These are phyloP conservation scores for Bergia puertoricense DNA, from an alignment of 92 coral and sea anemone genomes.

Conservation along the genomic window DNA sequence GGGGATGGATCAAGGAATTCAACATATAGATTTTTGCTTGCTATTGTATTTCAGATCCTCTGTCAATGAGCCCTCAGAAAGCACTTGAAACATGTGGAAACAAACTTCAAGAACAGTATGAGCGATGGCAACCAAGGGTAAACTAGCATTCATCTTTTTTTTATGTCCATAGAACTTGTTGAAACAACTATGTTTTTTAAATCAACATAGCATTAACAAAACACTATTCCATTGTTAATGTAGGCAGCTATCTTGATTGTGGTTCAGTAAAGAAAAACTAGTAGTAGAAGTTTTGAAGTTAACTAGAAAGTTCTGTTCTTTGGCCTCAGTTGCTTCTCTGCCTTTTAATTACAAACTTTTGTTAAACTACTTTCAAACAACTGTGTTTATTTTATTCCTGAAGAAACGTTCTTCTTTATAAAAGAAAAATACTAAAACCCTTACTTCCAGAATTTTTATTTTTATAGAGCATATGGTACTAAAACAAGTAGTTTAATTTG, in stretches of 20 bases:
- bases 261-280: too few species aligned
- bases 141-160: neutral
- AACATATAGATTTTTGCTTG: neutral
- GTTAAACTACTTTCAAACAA: too few species aligned
- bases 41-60: constrained; percentile 66
- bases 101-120: constrained; percentile 96
- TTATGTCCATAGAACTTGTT: too few species aligned
- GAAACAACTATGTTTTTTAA: neutral
- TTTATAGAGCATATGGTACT: too few species aligned
- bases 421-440: too few species aligned
- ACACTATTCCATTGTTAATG: too few species aligned
- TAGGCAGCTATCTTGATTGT: neutral
- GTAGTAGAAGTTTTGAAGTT: neutral
- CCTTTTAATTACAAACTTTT: neutral
- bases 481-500: neutral
- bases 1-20: neutral
- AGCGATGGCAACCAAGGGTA: constrained; percentile 99
- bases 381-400: too few species aligned
- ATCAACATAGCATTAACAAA: too few species aligned
- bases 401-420: too few species aligned
- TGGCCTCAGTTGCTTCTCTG: neutral
- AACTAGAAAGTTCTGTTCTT: neutral
- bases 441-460: too few species aligned
- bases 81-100: constrained; percentile 90
- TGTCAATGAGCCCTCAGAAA: constrained; percentile 80